Conservation (phyloP, 2,797 vertebrate species). For the Malurus leucopterus region DNA sequence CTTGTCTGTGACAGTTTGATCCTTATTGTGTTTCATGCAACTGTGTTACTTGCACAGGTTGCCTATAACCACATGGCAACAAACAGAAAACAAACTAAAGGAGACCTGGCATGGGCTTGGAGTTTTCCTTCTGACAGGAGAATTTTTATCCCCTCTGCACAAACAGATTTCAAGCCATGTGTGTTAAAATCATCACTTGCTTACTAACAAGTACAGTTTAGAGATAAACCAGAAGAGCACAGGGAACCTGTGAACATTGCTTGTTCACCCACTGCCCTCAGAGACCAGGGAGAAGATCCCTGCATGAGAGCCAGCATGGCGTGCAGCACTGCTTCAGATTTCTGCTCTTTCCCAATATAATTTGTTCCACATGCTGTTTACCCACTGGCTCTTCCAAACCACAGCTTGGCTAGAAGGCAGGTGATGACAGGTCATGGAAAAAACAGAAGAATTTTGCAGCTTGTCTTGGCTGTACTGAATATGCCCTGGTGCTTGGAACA, state of each 20-base stretch:
- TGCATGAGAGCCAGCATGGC: neutral
- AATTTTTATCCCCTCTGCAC: neutral
- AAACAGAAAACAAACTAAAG: neutral
- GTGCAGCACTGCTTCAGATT: neutral
- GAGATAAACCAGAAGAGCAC: neutral
- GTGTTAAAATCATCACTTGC: neutral
- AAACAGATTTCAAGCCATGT: neutral
- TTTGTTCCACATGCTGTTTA: slow-evolving; percentile 38
- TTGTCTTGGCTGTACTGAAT: slow-evolving; percentile 42
- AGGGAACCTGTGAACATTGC: neutral
- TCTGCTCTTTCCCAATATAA: slow-evolving; percentile 15
- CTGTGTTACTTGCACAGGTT: neutral
- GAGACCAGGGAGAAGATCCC: neutral
- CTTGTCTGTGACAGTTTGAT: neutral
- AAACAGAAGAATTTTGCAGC: slow-evolving; percentile 39
- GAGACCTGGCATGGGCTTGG: neutral
- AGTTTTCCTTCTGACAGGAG: neutral
- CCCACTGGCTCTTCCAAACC: slow-evolving; percentile 24
- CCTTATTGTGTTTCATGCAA: neutral
- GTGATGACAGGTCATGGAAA: slow-evolving; percentile 44
- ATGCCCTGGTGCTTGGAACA: neutral
- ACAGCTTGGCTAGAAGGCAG: slow-evolving; percentile 8
- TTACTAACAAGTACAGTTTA: neutral
- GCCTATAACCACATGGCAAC: neutral
- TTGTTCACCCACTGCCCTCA: neutral